These are phyloP conservation scores for Mnemiopsis leidyi DNA, from an alignment of 37 sponge, comb jelly and placozoan genomes.

Conservation along the genomic window DNA sequence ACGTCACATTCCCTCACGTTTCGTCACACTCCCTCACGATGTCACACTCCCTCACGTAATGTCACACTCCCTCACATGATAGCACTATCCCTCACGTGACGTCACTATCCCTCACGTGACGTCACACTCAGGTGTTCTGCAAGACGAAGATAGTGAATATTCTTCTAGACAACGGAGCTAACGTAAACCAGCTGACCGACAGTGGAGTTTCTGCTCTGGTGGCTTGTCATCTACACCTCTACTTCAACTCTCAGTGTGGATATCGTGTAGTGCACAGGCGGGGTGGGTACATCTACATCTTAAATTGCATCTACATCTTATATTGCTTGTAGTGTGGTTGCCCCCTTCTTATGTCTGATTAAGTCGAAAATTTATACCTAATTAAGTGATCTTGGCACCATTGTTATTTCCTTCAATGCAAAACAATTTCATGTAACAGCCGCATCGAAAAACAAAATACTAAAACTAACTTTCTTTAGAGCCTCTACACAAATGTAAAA, in stretches of 20 bases:
- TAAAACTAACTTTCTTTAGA: too few relatives aligned
- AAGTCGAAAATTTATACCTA: too few relatives aligned
- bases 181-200: slow-evolving; percentile 74
- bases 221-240: slow-evolving; percentile 77
- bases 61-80: not conserved
- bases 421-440: too few relatives aligned
- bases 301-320: too few relatives aligned
- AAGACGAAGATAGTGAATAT: slow-evolving; percentile 69
- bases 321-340: too few relatives aligned
- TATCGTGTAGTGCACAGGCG: not conserved
- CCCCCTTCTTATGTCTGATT: too few relatives aligned
- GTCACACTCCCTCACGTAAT: not conserved
- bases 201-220: slow-evolving; percentile 73
- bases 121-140: slow-evolving; percentile 61
- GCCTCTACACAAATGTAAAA: too few relatives aligned
- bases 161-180: slow-evolving; percentile 79
- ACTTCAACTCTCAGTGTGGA: slow-evolving; percentile 48
- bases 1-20: not conserved
- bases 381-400: too few relatives aligned
- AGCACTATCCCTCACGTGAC: not conserved
- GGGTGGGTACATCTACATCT: not conserved
- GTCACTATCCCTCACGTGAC: not conserved
- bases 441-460: too few relatives aligned
- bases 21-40: not conserved
- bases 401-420: too few relatives aligned